A percentile compares a stretch with the other conserved stretches of the same genome.
These are phyloP conservation scores for Pseudochirops cupreus DNA, from an alignment of 2,797 vertebrate genomes.

Conservation along the genomic window DNA sequence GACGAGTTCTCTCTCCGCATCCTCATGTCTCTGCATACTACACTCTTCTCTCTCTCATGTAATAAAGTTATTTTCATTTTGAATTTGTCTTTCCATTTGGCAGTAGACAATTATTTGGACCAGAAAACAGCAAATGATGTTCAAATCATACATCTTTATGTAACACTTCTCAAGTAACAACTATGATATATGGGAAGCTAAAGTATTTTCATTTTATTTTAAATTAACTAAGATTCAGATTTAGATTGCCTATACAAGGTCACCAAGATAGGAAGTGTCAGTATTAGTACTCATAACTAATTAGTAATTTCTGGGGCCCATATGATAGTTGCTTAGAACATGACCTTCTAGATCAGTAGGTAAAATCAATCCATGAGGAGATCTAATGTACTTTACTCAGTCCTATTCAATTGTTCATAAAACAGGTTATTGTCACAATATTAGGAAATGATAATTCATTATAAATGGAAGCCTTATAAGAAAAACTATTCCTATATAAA, in stretches of 20 bases:
- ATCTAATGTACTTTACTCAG: slow-evolving; percentile 24
- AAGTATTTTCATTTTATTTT: background rate
- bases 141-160: background rate
- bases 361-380: slow-evolving; percentile 27
- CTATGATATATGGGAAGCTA: background rate
- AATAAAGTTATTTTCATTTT: background rate
- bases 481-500: slow-evolving; percentile 72
- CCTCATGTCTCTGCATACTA: background rate
- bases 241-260: background rate
- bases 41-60: background rate
- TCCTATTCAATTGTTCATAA: slow-evolving; percentile 20
- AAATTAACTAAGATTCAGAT: background rate
- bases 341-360: slow-evolving; percentile 18
- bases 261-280: too few relatives aligned
- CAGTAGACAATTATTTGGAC: background rate
- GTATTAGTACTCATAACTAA: background rate
- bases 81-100: background rate
- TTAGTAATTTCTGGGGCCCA: background rate
- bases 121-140: background rate
- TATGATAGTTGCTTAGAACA: background rate
- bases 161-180: background rate
- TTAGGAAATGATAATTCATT: slow-evolving; percentile 67
- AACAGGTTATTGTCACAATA: slow-evolving; percentile 67
- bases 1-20: background rate
- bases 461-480: slow-evolving; percentile 58